Percentiles rank a stretch among this genome's conserved stretches.
These are phyloP conservation scores for Elachura formosa DNA, from an alignment of 2,113 vertebrate genomes.

Conservation along the genomic window DNA sequence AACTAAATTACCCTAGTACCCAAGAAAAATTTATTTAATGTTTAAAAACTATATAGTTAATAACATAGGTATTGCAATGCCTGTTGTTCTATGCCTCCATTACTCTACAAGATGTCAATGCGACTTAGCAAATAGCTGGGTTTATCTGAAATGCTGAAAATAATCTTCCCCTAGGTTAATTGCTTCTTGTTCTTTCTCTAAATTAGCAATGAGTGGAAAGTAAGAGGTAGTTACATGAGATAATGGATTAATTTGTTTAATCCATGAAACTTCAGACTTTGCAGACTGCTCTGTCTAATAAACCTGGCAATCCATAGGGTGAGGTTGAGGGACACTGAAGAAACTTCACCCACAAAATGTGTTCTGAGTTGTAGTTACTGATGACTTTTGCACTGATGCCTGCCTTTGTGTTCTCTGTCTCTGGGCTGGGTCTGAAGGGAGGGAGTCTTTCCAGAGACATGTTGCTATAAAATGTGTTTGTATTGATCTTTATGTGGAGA, in stretches of 20 bases:
- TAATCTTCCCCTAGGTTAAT: not conserved
- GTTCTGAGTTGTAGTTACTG: not conserved
- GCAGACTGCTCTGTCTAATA: not conserved
- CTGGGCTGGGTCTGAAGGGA: constrained; percentile 41
- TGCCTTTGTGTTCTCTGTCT: constrained; percentile 10
- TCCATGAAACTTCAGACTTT: not conserved
- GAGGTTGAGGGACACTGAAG: not conserved
- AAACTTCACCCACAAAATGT: not conserved
- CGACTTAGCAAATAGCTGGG: not conserved
- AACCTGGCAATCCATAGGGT: not conserved
- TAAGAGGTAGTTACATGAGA: not conserved
- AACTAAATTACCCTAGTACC: not conserved
- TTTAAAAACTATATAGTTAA: not conserved
- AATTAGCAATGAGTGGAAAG: constrained; percentile 17
- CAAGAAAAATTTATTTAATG: not conserved
- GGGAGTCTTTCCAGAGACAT: constrained; percentile 8
- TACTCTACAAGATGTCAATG: not conserved
- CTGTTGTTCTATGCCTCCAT: not conserved
- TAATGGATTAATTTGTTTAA: not conserved
- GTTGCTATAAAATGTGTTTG: constrained; percentile 60
- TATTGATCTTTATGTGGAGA: constrained; percentile 61
- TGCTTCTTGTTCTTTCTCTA: not conserved
- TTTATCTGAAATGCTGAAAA: not conserved
- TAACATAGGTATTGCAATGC: not conserved
- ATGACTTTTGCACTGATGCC: not conserved